Base-by-base conservation (phyloP, 2,888 invertebrate genomes). In the Galerucella pusilla region DNA sequence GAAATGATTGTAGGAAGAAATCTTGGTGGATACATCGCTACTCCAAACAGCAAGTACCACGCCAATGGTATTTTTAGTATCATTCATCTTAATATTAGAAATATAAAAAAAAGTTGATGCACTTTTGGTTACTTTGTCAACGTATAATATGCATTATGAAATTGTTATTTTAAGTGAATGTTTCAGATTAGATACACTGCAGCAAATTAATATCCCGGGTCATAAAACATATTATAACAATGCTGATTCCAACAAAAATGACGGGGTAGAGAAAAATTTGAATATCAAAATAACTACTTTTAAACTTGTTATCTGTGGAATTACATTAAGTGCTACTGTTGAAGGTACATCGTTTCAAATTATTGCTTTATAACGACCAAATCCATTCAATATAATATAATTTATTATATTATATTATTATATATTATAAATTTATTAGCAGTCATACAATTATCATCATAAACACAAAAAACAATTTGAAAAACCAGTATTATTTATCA, bases 1-100 rank as follows among this genome's bases (percentile, higher is more conserved):
- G 68, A 54, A 28, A 28, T 20, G 20, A 20, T 20, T 20, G 20
- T 20, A 14, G 68, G 70, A 70, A 70, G 70, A 70, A 70, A 70
- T 70, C 70, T 70, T 70, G 70, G 70, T 61, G 70, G 45, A 70
- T 70, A 70, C 70, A 71, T 71, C 42, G 71, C 65, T 71, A 65
- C 71, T 64, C 71, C 71, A 65, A 65, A 71, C 71, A 71, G 71
- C 71, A 71, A 71, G 71, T 71, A 71, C n/a, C 64, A 63, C 35
- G 52, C 61, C 70, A 63, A 70, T 63, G 63, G 52, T 70, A 63
- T 70, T 12, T 63, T 70, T 63, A 69, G 20, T 69, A 20, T 20
- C 60, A 60, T 69, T 69, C 60, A 69, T 69, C 60, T 69, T 60
- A 45, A 69, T 60, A 69, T 69, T 49, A 70, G 69, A 69, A 69